A percentile compares a stretch with the other conserved stretches of the same genome.
phyloP scores from a whole-genome alignment of 1,140 invertebrate genomes.

The Meloidogyne exigua region DNA sequence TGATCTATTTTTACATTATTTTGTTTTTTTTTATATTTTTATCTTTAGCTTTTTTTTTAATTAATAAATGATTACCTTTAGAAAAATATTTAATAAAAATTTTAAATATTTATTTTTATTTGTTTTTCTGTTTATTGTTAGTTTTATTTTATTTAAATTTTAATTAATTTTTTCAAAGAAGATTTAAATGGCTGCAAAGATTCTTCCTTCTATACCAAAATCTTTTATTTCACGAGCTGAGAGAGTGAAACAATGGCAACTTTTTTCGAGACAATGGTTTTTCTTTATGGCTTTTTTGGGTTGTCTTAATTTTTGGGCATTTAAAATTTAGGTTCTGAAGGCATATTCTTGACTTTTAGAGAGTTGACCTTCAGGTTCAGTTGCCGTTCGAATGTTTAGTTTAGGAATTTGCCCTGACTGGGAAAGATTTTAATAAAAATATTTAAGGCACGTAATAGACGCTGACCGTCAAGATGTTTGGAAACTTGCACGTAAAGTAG shows the following conservation, averaged over 20 bases:
- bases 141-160: too few relatives aligned
- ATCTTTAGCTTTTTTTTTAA: too few relatives aligned
- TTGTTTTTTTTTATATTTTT: too few relatives aligned
- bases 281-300: slow-evolving; percentile 55
- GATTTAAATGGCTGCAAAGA: neutral
- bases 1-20: neutral
- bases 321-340: too few relatives aligned
- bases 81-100: too few relatives aligned
- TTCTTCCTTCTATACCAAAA: neutral
- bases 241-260: slow-evolving; percentile 52
- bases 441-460: slow-evolving; percentile 5
- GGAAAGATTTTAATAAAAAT: neutral
- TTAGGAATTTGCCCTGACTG: too few relatives aligned
- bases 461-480: slow-evolving; percentile 47
- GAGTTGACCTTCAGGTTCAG: too few relatives aligned
- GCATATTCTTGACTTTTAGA: too few relatives aligned
- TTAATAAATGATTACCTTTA: too few relatives aligned
- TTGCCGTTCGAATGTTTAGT: too few relatives aligned
- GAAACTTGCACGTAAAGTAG: slow-evolving; percentile 58
- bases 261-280: slow-evolving; percentile 58
- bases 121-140: too few relatives aligned
- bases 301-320: slow-evolving; percentile 50
- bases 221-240: slow-evolving; percentile 40
- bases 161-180: neutral
- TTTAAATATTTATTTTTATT: too few relatives aligned